phyloP scores from a whole-genome alignment of 2,113 vertebrate species.

The Cynoglossus semilaevis region DNA sequence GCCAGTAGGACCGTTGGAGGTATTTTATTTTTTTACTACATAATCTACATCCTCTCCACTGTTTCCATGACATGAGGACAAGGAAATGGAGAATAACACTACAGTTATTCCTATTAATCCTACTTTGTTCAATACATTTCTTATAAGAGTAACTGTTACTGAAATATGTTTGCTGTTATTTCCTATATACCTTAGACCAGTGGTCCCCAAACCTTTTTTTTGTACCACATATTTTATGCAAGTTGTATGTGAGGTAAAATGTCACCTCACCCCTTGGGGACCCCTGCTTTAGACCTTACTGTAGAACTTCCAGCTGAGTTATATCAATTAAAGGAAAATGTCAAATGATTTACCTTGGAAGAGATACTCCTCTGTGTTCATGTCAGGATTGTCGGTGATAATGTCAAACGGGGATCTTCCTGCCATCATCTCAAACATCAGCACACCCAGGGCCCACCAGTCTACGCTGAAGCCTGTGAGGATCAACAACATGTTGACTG shows the following conservation, averaged over 20 bases:
- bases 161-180: no score
- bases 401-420: conserved; percentile 97
- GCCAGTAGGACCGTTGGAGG: neutral
- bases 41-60: neutral
- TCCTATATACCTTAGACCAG: no score
- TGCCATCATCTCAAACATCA: conserved; percentile 99
- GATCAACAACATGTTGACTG: neutral
- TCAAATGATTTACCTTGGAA: conserved; percentile 85
- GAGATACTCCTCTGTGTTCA: conserved; percentile 99
- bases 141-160: no score
- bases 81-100: neutral
- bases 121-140: no score
- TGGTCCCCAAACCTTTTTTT: no score
- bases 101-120: no score
- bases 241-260: no score
- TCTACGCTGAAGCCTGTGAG: conserved; percentile 94
- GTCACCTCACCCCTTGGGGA: no score
- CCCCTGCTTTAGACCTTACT: no score
- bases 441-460: conserved; percentile 97
- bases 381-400: conserved; percentile 98
- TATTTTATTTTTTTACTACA: neutral
- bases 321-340: no score
- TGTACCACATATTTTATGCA: no score
- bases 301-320: no score
- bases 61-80: neutral